Evolutionary conservation across 1,140 invertebrate genomes (phyloP), one percentile per base, ranked within the genome.

Genomic region (Charaxes varanes): DNA sequence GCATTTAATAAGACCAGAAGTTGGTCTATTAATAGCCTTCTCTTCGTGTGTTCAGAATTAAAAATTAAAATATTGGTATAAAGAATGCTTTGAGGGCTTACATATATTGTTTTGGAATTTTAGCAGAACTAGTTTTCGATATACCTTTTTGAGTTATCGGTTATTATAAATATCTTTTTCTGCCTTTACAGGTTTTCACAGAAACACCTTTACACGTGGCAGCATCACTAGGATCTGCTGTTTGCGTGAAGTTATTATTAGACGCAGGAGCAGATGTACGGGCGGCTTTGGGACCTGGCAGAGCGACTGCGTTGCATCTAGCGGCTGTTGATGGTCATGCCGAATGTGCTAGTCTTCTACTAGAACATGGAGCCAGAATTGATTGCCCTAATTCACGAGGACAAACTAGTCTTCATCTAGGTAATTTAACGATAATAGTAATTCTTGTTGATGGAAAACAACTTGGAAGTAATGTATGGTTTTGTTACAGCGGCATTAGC

Each of bases 161-260:
- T 14, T 17, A 12, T 32, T 31, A 37, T 23, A 32, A 13, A 7
- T 18, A 19, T 26, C 7, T 8, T 12, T 27, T 27, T 13, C 6
- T 16, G 2, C 15, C 7, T 32, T 54, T 57, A 5, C 40, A 90
- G 88, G 89, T 93, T 13, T 93, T 90, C 51, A 93, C 91, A 2
- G 93, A 94, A 81, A 94, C 93, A 0, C 93, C 94, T 0, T 67
- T 96, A 2, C 94, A 95, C 49, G 89, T 94, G 2, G 93, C 93
- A 5, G 90, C 92, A 8, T 87, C 90, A 26, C 74, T 92, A 17
- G 93, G 93, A 5, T 89, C 89, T 15, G 79, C 87, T 0, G 80
- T 84, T 32, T 92, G 91, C 59, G 84, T 93, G 2, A 88, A 89
- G 58, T 59, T 94, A 10, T 74, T 94, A 1, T 73, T 94, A 15